Evolutionary conservation across 2,888 invertebrate species (phyloP), one percentile per base, ranked within the genome.

Genomic region (Sclerodermus sp.): DNA sequence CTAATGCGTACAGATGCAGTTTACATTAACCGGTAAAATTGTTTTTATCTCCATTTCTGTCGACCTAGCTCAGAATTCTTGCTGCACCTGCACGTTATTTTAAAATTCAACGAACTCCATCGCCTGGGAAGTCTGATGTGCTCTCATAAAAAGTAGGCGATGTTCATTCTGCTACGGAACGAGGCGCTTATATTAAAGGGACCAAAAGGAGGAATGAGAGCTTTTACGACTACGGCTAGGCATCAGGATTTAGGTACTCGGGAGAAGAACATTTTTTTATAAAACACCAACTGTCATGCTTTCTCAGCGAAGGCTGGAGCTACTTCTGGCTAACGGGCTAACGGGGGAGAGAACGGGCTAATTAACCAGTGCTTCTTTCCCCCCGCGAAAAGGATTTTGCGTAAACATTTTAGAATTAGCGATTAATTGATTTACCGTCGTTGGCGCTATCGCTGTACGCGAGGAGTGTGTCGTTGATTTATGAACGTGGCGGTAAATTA

Each of bases 261-360:
- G 51, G 44, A 49, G 41, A 47, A 52, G 46, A 51, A 48, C 46
- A 48, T 14, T 39, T 42, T 32, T 14, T 43, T 32, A 12, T 23
- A 23, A 23, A 8, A 23, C 32, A 1, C 3, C 10, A 16, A 4
- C 17, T 13, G 17, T 17, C 43, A 4, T n/a, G 4, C 16, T 44
- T 18, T 37, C 30, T 18, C n/a, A 15, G 15, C 9, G n/a, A n/a
- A n/a, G n/a, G n/a, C 23, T 42, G 16, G 16, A 10, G 12, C 10
- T 42, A 12, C 9, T 32, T 13, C 42, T 31, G 10, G 16, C 29
- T n/a, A 13, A 15, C 13, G 41, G 10, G 29, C 30, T 18, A 18
- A n/a, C n/a, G n/a, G n/a, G n/a, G n/a, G n/a, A n/a, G n/a, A n/a
- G n/a, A n/a, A n/a, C n/a, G n/a, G n/a, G n/a, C n/a, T n/a, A n/a